Evolutionary conservation across 2,113 vertebrate genomes (phyloP).

Genomic region (Lynx canadensis): DNA sequence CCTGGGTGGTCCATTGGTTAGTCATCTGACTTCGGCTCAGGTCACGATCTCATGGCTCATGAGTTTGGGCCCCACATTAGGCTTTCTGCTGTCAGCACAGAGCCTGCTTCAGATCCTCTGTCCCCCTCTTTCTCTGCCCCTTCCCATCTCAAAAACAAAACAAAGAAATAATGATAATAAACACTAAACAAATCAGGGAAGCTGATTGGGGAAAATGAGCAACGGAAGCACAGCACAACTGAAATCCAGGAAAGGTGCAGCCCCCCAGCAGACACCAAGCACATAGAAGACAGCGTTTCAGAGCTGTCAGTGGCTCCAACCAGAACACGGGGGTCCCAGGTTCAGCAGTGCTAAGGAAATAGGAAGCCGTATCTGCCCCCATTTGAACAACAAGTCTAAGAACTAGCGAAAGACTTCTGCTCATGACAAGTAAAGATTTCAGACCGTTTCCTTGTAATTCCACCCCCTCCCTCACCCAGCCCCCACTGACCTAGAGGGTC

Average conservation of each 20-base stretch:
- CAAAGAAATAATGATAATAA: too few relatives aligned
- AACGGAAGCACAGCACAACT: neutral
- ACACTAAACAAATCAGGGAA: neutral
- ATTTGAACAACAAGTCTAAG: neutral
- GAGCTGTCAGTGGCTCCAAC: neutral
- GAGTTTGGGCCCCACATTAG: too few relatives aligned
- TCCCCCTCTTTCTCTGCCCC: too few relatives aligned
- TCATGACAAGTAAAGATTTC: neutral
- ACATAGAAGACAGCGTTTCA: neutral
- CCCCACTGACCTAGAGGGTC: neutral
- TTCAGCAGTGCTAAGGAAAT: neutral
- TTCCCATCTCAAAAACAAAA: too few relatives aligned
- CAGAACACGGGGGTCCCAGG: rapidly evolving
- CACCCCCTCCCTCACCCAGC: neutral
- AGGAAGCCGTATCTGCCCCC: neutral
- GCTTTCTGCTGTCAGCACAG: too few relatives aligned
- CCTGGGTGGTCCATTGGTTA: too few relatives aligned
- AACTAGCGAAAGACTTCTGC: neutral
- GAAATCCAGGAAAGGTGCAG: neutral
- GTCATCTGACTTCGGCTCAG: too few relatives aligned
- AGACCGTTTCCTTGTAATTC: neutral
- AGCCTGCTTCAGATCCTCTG: too few relatives aligned
- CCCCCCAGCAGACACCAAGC: neutral
- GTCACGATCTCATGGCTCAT: too few relatives aligned
- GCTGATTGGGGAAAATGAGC: neutral